Evolutionary conservation across 2,113 vertebrate genomes (phyloP).

Genomic region (Acanthisitta chloris): DNA sequence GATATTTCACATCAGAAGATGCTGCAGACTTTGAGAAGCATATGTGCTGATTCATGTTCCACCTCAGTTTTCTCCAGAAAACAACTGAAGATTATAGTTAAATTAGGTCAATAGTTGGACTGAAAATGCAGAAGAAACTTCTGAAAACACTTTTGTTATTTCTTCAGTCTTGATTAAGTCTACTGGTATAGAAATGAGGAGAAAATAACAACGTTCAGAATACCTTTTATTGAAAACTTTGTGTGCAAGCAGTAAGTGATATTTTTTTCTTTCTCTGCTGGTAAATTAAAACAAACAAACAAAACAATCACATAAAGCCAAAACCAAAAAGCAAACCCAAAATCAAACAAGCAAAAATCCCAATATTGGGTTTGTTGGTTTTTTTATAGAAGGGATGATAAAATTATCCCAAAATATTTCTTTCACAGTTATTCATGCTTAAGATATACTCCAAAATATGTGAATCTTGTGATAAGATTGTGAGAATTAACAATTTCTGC

Average conservation of each 20-base stretch:
- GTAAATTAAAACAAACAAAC: not conserved
- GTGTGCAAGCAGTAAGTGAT: not conserved
- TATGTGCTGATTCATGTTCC: not conserved
- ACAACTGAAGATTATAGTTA: not conserved
- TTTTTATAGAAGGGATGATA: not conserved
- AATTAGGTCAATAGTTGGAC: not conserved
- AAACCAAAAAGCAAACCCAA: not conserved
- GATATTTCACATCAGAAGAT: not conserved
- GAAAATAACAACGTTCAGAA: not conserved
- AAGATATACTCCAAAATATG: not conserved
- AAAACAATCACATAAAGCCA: not conserved
- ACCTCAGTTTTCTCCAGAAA: not conserved
- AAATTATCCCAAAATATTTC: not conserved
- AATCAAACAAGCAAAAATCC: not conserved
- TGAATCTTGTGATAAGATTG: not conserved
- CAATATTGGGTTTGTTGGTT: accelerated
- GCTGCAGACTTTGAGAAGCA: not conserved
- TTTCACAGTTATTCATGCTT: not conserved
- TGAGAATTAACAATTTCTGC: not conserved
- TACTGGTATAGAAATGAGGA: not conserved
- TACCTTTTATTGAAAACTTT: not conserved
- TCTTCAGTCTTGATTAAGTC: not conserved
- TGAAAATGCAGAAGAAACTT: not conserved
- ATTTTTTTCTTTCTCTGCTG: not conserved
- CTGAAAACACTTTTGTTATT: not conserved